These are phyloP conservation scores for Anabacerthia variegaticeps DNA, from an alignment of 2,797 vertebrate species.

Conservation along the genomic window DNA sequence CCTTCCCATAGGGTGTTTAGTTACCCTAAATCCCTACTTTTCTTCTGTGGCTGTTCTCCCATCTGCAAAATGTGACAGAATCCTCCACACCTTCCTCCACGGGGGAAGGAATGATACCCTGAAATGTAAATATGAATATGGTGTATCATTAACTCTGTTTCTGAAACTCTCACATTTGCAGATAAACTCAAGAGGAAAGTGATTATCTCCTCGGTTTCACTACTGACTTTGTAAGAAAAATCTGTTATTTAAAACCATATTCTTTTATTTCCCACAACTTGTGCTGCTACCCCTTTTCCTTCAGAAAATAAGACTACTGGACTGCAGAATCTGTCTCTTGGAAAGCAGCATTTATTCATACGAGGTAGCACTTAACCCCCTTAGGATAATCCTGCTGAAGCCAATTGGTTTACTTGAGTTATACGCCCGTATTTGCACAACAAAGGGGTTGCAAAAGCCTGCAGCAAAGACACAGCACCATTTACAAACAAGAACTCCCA, in stretches of 20 bases:
- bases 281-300: not conserved
- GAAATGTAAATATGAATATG: not conserved
- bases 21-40: not conserved
- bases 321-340: not conserved
- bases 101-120: not conserved
- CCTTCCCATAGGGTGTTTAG: not conserved
- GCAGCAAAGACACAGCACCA: not conserved
- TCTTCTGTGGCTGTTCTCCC: not conserved
- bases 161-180: not conserved
- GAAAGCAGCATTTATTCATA: not conserved
- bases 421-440: not conserved
- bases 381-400: not conserved
- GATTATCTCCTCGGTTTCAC: not conserved
- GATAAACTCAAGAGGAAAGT: not conserved
- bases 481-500: not conserved
- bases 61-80: not conserved
- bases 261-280: not conserved
- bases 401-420: not conserved
- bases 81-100: not conserved
- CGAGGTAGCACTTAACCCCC: not conserved
- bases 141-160: not conserved
- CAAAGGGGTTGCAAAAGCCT: not conserved
- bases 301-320: not conserved
- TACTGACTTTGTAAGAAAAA: not conserved
- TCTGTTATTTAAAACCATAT: too few relatives aligned